phyloP scores from a whole-genome alignment of 2,888 invertebrate genomes.

The Pristionchus mayeri region DNA sequence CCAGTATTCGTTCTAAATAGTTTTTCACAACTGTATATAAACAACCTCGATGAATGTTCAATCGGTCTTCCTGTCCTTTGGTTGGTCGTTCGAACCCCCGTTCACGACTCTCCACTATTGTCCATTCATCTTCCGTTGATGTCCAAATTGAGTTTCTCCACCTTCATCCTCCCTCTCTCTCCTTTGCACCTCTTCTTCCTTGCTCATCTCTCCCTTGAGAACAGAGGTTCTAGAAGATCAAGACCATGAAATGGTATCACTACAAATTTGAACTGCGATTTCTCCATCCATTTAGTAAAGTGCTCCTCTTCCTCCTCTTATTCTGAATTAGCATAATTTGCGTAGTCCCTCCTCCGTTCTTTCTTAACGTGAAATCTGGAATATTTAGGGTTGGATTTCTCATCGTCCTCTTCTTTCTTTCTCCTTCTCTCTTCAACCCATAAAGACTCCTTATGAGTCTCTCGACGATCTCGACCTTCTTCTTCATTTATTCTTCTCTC shows the following conservation, averaged over 20 bases:
- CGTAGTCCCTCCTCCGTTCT: background rate
- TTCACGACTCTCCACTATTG: background rate
- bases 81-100: background rate
- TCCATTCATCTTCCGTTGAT: background rate
- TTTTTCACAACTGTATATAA: no score
- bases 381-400: background rate
- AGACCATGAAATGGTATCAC: no score
- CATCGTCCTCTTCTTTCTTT: background rate
- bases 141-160: background rate
- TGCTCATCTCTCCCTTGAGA: no score
- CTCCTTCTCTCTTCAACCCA: background rate
- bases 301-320: background rate
- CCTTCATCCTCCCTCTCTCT: background rate
- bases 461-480: background rate
- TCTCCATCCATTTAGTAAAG: no score
- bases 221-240: no score
- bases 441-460: background rate
- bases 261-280: no score
- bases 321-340: background rate
- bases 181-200: background rate
- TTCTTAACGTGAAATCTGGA: background rate
- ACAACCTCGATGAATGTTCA: no score
- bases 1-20: no score
- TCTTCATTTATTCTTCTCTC: background rate
- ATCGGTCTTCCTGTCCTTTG: background rate